Percentiles rank a stretch among this genome's conserved stretches.
phyloP scores from a whole-genome alignment of 2,888 invertebrate species.

The Drosophila pseudotakahashii region DNA sequence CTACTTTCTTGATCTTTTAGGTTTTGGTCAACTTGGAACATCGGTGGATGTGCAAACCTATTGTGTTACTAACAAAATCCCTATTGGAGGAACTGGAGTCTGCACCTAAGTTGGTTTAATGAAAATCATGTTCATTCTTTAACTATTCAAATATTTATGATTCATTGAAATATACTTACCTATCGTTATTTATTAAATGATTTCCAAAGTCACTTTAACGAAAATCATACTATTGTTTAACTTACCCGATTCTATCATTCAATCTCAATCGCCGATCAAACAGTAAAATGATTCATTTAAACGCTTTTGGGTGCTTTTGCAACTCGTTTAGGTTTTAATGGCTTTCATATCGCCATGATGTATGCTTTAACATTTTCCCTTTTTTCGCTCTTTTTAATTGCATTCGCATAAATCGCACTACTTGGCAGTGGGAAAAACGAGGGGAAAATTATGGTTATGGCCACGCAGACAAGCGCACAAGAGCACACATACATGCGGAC shows the following conservation, averaged over 20 bases:
- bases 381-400: constrained; percentile 60
- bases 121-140: background rate
- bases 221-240: constrained; percentile 46
- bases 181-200: constrained; percentile 6
- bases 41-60: background rate
- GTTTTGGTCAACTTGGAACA: constrained; percentile 20
- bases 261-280: constrained; percentile 13
- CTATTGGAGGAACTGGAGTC: constrained; percentile 14
- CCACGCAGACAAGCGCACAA: constrained; percentile 21
- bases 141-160: background rate
- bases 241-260: constrained; percentile 51
- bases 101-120: constrained; percentile 7
- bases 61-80: background rate
- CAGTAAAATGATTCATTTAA: constrained; percentile 60
- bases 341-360: constrained; percentile 37
- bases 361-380: constrained; percentile 45
- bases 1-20: constrained; percentile 7
- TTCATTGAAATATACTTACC: background rate
- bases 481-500: constrained; percentile 23
- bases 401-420: constrained; percentile 67
- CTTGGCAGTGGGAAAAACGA: constrained; percentile 46
- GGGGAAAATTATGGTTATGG: constrained; percentile 57
- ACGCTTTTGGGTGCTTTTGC: constrained; percentile 46
- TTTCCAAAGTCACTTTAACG: constrained; percentile 44
- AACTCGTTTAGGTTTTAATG: constrained; percentile 30